phyloP scores from a whole-genome alignment of 2,888 invertebrate genomes.

The Gryllus longicercus region DNA sequence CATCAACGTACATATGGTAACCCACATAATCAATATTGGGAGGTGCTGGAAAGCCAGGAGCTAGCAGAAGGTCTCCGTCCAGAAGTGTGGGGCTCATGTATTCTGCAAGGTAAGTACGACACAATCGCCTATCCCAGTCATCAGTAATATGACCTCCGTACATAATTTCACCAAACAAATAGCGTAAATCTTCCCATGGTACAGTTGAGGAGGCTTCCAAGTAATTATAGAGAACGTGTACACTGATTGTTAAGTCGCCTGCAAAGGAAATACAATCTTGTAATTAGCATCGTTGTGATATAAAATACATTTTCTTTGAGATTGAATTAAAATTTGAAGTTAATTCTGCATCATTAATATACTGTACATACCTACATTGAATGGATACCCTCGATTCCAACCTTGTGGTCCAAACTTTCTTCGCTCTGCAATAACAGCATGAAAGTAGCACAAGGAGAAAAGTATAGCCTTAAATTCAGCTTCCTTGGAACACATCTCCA shows the following conservation, averaged over 20 bases:
- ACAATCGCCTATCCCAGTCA: conserved; percentile 89
- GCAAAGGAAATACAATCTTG: conserved; percentile 45
- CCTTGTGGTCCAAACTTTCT: conserved; percentile 93
- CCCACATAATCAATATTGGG: conserved; percentile 82
- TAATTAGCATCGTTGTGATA: background rate
- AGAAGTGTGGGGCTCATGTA: conserved; percentile 83
- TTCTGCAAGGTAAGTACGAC: conserved; percentile 77
- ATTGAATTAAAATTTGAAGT: too few relatives aligned
- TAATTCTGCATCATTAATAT: too few relatives aligned
- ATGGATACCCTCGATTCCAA: conserved; percentile 73
- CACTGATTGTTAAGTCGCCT: conserved; percentile 88
- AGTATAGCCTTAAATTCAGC: conserved; percentile 87
- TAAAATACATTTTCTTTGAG: too few relatives aligned
- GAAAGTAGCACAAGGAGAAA: conserved; percentile 90
- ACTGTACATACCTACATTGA: conserved; percentile 50
- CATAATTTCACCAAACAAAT: conserved; percentile 95
- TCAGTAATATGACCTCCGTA: conserved; percentile 97
- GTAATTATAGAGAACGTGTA: conserved; percentile 86
- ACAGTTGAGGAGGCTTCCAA: conserved; percentile 82
- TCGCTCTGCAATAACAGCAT: conserved; percentile 88
- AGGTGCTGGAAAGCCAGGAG: conserved; percentile 79
- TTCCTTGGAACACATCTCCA: conserved; percentile 90
- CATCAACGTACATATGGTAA: conserved; percentile 86
- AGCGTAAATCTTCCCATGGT: conserved; percentile 92
- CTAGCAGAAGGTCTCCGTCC: conserved; percentile 64